A percentile compares a stretch with the other conserved stretches of the same genome.
Evolutionary conservation across 2,797 vertebrate genomes (phyloP).

Genomic region (Crocidura indochinensis): DNA sequence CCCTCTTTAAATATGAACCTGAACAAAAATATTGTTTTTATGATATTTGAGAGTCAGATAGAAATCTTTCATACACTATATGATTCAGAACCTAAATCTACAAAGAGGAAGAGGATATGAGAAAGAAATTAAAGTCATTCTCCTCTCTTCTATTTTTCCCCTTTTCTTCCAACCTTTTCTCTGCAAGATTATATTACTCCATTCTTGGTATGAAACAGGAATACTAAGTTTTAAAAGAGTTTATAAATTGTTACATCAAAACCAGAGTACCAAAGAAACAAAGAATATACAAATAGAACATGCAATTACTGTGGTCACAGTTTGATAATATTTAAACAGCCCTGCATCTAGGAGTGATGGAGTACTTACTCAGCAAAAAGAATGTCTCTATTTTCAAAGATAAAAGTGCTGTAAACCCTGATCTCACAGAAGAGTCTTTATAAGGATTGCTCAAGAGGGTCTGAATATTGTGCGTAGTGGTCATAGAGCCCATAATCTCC

Average conservation of each 20-base stretch:
- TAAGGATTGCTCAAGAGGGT: background rate
- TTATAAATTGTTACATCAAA: constrained; percentile 63
- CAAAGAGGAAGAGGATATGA: background rate
- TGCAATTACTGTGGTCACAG: constrained; percentile 51
- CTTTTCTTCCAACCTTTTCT: background rate
- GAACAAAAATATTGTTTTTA: background rate
- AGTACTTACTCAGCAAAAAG: constrained; percentile 39
- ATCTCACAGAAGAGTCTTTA: background rate
- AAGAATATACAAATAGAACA: background rate
- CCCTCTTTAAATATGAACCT: background rate
- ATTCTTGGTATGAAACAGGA: constrained; percentile 54
- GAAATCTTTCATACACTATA: background rate
- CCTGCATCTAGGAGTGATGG: constrained; percentile 20
- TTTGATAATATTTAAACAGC: constrained; percentile 57
- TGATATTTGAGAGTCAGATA: background rate
- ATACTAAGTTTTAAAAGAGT: constrained; percentile 32
- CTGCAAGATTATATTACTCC: background rate
- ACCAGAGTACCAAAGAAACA: constrained; percentile 29
- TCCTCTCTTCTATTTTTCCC: background rate
- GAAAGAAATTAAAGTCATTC: constrained; percentile 3
- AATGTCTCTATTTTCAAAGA: constrained; percentile 34
- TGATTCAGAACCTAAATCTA: constrained; percentile 5
- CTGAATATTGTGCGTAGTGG: background rate
- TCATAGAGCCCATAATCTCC: background rate
- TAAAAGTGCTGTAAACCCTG: background rate